phyloP scores from a whole-genome alignment of 2,797 vertebrate genomes.

The Eulemur rubriventer region DNA sequence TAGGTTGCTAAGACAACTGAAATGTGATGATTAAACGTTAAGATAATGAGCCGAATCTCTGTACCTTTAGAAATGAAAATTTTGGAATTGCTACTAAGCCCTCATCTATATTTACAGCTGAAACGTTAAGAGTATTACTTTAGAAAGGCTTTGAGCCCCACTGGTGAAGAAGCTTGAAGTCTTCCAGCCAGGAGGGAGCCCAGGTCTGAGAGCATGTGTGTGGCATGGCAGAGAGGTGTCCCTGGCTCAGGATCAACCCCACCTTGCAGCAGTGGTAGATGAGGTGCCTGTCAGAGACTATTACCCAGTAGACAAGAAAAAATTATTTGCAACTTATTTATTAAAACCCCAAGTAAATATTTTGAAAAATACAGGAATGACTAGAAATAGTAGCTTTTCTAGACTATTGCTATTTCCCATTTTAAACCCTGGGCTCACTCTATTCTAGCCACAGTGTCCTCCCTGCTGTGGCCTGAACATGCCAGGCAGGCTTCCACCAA shows the following conservation, averaged over 20 bases:
- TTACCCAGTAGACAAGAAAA: not conserved
- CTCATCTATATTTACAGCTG: not conserved
- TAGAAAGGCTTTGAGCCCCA: not conserved
- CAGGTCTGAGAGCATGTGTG: not conserved
- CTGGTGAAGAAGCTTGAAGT: not conserved
- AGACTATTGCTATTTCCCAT: not conserved
- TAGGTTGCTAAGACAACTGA: slow-evolving; percentile 62
- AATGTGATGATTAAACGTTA: slow-evolving; percentile 47
- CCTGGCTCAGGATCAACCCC: not conserved
- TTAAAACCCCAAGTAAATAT: slow-evolving; percentile 25
- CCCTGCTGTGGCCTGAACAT: accelerated
- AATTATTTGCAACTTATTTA: slow-evolving; percentile 36
- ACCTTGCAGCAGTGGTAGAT: not conserved
- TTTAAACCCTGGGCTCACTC: not conserved
- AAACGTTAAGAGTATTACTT: not conserved
- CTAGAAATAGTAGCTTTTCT: not conserved
- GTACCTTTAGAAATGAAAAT: slow-evolving; percentile 4
- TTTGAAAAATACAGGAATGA: not conserved
- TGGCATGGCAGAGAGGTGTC: not conserved
- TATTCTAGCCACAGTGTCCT: not conserved
- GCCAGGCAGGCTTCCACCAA: not conserved
- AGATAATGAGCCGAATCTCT: slow-evolving; percentile 43
- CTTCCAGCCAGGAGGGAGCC: not conserved
- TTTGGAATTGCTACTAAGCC: not conserved
- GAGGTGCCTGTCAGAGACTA: not conserved